Evolutionary conservation across 2,113 vertebrate genomes (phyloP).

Genomic region (Anoplopoma fimbria): DNA sequence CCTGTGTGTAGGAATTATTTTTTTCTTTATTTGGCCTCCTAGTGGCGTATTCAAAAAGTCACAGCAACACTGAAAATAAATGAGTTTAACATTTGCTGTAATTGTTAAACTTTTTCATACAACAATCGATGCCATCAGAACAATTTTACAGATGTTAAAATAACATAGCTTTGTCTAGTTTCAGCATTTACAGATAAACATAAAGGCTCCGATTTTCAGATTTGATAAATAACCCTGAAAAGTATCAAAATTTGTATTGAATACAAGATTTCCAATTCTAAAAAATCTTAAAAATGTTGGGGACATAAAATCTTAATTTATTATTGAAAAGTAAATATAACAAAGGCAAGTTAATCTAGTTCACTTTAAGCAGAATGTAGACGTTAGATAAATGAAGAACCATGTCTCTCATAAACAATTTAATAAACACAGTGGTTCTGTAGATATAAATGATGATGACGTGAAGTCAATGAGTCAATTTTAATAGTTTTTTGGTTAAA

Average conservation of each 20-base stretch:
- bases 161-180: neutral
- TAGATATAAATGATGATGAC: no score
- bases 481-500: no score
- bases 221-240: neutral
- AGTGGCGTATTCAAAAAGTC: neutral
- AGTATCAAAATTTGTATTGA: neutral
- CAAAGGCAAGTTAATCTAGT: no score
- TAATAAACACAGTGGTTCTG: no score
- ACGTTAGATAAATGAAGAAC: no score
- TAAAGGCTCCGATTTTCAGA: neutral
- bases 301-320: no score
- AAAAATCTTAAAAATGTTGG: no score
- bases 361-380: no score
- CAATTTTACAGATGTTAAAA: neutral
- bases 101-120: neutral
- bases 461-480: no score
- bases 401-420: no score
- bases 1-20: neutral
- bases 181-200: neutral
- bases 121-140: neutral
- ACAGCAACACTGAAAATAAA: neutral
- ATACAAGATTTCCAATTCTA: neutral
- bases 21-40: neutral
- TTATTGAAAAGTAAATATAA: no score
- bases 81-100: neutral